A percentile compares a stretch with the other conserved stretches of the same genome.
Conservation (phyloP, 2,888 invertebrate genomes). For the Nomada fucata region DNA sequence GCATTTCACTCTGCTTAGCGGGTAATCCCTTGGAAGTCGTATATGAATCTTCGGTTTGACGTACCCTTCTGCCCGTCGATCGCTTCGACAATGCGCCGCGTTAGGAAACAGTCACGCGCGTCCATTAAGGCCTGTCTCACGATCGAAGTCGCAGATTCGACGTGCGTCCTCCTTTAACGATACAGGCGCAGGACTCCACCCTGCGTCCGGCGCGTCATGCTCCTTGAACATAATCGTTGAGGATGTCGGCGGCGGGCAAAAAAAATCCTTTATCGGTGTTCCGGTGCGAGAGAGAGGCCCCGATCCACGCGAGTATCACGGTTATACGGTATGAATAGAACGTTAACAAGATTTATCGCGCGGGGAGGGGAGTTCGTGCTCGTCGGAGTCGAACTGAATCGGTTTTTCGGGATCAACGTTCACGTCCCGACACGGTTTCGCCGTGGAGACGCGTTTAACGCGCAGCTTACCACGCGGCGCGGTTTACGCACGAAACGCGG, state of each 20-base stretch:
- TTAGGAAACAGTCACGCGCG: conserved; percentile 69
- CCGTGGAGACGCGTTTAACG: background rate
- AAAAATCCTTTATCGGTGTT: conserved; percentile 54
- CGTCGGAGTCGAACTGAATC: background rate
- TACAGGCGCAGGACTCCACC: conserved; percentile 40
- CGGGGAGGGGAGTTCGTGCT: conserved; percentile 8
- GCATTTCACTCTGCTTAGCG: no score
- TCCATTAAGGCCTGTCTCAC: conserved; percentile 59
- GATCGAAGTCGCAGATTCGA: conserved; percentile 68
- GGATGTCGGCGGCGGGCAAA: conserved; percentile 46
- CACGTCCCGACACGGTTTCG: background rate
- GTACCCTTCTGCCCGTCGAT: conserved; percentile 38
- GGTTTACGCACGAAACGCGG: no score
- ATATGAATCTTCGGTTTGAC: conserved; percentile 24
- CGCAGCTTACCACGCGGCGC: background rate
- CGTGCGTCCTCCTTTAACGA: conserved; percentile 53
- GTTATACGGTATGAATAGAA: conserved; percentile 47
- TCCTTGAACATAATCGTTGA: conserved; percentile 63
- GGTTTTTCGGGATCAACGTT: conserved; percentile 16
- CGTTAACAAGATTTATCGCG: conserved; percentile 56
- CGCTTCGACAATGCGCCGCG: conserved; percentile 66
- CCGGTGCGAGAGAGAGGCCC: conserved; percentile 34
- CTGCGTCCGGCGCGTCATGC: conserved; percentile 58
- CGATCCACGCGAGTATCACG: conserved; percentile 17
- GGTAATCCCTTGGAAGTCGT: conserved; percentile 27